Conservation (phyloP, 2,797 vertebrate species). For the Epinephelus malabaricus region DNA sequence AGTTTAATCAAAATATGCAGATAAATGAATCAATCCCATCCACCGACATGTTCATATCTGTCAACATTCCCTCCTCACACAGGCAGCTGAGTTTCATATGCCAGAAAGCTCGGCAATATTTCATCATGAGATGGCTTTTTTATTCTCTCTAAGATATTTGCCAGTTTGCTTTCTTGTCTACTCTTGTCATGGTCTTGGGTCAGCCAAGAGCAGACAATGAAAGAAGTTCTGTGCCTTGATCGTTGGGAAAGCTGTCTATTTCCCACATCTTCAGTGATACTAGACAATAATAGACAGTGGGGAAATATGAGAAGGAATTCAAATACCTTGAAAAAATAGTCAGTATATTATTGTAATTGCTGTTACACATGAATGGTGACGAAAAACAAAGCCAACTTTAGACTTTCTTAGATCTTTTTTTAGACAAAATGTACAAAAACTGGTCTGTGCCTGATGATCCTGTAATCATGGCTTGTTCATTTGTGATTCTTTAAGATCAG, state of each 20-base stretch:
- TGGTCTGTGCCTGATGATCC: not conserved
- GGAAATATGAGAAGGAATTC: not conserved
- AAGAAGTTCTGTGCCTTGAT: not conserved
- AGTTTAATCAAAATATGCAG: not conserved
- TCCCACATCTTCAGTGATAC: slow-evolving; percentile 5
- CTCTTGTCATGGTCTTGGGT: slow-evolving; percentile 14
- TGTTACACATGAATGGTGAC: not conserved
- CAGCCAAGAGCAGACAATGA: slow-evolving; percentile 37
- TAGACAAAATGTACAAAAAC: not conserved
- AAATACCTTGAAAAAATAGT: not conserved
- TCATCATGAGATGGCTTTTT: slow-evolving; percentile 4
- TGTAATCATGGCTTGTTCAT: no score
- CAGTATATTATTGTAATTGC: not conserved
- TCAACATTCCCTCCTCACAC: not conserved
- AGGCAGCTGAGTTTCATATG: not conserved
- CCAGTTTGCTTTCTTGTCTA: slow-evolving; percentile 16
- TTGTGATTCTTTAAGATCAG: not conserved
- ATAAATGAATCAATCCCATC: not conserved
- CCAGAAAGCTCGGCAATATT: not conserved
- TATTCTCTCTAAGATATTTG: slow-evolving; percentile 7
- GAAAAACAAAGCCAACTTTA: not conserved
- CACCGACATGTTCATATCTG: not conserved
- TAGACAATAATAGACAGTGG: not conserved
- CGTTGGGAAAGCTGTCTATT: not conserved
- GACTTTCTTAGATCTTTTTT: not conserved